Conservation (phyloP, 2,113 vertebrate species). For the Catharus minimus region DNA sequence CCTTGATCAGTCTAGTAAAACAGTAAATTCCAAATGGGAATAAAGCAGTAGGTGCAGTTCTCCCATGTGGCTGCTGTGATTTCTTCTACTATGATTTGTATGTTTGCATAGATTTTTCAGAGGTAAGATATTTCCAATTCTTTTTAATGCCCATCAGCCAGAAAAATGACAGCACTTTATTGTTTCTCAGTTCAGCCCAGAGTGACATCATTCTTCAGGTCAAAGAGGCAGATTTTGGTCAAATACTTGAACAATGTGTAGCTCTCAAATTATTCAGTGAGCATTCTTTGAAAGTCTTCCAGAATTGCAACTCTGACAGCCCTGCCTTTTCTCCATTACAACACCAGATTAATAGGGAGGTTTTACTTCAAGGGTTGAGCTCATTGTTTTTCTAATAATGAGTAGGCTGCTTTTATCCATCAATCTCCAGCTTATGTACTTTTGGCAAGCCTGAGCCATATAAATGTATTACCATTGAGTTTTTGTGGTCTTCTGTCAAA, state of each 20-base stretch:
- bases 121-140: background rate
- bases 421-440: background rate
- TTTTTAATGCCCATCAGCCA: background rate
- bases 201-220: background rate
- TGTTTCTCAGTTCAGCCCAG: rapidly evolving
- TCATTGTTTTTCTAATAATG: background rate
- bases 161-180: background rate
- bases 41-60: background rate
- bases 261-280: background rate
- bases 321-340: background rate
- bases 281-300: background rate
- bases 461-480: background rate
- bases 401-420: background rate
- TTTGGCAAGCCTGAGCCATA: background rate
- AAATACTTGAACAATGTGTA: background rate
- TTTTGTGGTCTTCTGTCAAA: constrained; percentile 3
- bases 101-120: background rate
- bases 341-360: background rate
- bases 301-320: background rate
- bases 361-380: background rate
- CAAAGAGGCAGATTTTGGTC: background rate
- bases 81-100: background rate
- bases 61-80: background rate
- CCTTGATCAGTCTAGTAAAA: background rate
- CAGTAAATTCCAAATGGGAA: background rate